Base-by-base conservation (phyloP, 1,140 invertebrate species). In the Heliconius himera region DNA sequence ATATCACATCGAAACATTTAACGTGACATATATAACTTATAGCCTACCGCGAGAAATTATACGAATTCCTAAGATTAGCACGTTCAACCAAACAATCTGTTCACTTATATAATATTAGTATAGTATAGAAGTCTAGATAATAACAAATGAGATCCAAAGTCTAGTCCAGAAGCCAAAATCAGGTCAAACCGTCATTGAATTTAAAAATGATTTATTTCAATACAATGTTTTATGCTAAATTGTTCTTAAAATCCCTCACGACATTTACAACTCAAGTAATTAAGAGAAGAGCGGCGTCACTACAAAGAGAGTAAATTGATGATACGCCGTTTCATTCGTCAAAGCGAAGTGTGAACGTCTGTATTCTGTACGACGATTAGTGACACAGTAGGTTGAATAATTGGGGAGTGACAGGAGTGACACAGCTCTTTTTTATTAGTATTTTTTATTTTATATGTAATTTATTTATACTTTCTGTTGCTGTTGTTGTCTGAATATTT, bases 321-420 rank as follows among this genome's bases (percentile, higher is more conserved):
- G 78, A 83, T 81, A 74, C 84, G 83, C 85, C 83, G 85, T 81
- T 82, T 86, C 89, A 85, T 90, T 89, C 89, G 89, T 89, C 88
- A 86, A 72, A 72, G 82, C 78, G 73, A 85, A 87, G 82, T 88
- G 84, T 66, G 60, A 78, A 76, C 74, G 81, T 82, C 77, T 83
- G 82, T 77, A 79, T 77, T 73, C 74, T 79, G 38, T 51, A 54
- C 76, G 70, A 49, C 73, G 82, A 83, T 83, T 83, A 83, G 81
- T 80, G 78, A 76, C 73, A 54, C 66, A 56, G 73, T 26, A 74
- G 76, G 76, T 56, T 66, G 60, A 66, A 29, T 66, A 66, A 66
- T 66, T 66, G 60, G 26, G 4, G 60, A 29, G 26, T 29, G 60
- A 66, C 60, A 66, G 22, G 26, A 66, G 22, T 66, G 60, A 66